A percentile compares a stretch with the other conserved stretches of the same genome.
Evolutionary conservation across 2,797 vertebrate genomes (phyloP).

Genomic region (Paramormyrops hopkinsi): DNA sequence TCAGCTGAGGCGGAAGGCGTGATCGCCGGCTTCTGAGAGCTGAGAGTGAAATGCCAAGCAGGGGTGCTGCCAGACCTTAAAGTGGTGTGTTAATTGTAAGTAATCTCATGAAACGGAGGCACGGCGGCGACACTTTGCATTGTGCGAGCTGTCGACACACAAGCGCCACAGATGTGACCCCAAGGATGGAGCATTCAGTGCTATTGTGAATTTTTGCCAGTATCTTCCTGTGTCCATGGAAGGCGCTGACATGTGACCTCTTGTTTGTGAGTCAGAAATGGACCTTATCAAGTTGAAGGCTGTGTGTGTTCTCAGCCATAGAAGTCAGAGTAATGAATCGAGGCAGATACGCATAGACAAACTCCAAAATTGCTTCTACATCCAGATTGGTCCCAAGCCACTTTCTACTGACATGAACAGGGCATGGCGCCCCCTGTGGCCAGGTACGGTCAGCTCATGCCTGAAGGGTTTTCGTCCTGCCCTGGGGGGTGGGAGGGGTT

Average conservation of each 20-base stretch:
- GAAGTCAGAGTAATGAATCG: not conserved
- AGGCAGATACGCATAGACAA: not conserved
- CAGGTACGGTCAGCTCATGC: slow-evolving; percentile 7
- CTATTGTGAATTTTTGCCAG: not conserved
- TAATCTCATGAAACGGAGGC: not conserved
- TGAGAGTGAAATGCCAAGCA: not conserved
- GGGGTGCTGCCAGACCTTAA: not conserved
- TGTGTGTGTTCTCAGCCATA: not conserved
- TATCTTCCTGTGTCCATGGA: not conserved
- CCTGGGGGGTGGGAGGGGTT: slow-evolving; percentile 38
- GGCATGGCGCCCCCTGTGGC: not conserved
- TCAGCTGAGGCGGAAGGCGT: not conserved
- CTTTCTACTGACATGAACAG: not conserved
- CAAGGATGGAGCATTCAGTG: not conserved
- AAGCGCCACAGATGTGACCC: not conserved
- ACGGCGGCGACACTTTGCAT: not conserved
- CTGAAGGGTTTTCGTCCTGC: slow-evolving; percentile 43
- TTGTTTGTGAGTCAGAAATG: not conserved
- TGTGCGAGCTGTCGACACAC: not conserved
- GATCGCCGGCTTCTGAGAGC: not conserved
- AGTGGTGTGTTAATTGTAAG: not conserved
- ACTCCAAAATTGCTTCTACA: not conserved
- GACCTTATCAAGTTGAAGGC: not conserved
- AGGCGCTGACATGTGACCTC: not conserved
- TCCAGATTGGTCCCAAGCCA: not conserved